Base-by-base conservation (phyloP, 2,113 vertebrate genomes). In the Microcebus jonahi region DNA sequence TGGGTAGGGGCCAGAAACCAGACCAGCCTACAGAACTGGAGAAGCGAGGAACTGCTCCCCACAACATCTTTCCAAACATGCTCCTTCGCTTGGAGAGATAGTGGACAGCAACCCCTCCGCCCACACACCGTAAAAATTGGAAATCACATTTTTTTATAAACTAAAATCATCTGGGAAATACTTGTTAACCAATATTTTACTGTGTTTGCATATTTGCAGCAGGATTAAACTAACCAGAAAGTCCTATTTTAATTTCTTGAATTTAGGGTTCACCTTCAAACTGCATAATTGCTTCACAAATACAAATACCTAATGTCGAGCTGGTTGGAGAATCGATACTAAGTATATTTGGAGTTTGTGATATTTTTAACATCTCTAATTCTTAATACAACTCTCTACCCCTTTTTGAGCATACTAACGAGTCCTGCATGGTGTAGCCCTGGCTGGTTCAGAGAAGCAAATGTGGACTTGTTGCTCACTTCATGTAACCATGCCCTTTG, bases 401-500 rank as follows among this genome's bases (percentile, higher is more conserved):
- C 39, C 90, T 42, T 89, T 61, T 59, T 76, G 79, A 98, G 96
- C 84, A 42, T n/a, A 39, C 48, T 90, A 97, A 90, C 50, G 73
- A 95, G 57, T 63, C 67, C 77, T 67, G 8, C 4, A 13, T 45
- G 65, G 93, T 94, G 29, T 88, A 73, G 73, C 95, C 68, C 92
- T 86, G 53, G 67, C 77, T 10, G n/a, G 34, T 42, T 96, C 88
- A 36, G 93, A 97, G 4, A 61, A 70, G 94, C 86, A 88, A 57
- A 25, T 0, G 0, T 79, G 36, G 92, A 91, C 98, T 97, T 97
- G 96, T 98, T 97, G 94, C 97, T 98, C 94, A 12, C 68, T 94
- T 96, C 88, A 42, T 97, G 95, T 96, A 97, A 92, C 95, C 55
- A 55, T 96, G 96, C 94, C 96, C 97, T 98, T 98, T 98, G 98